Conservation (phyloP, 2,113 vertebrate species). For the Clarias gariepinus region DNA sequence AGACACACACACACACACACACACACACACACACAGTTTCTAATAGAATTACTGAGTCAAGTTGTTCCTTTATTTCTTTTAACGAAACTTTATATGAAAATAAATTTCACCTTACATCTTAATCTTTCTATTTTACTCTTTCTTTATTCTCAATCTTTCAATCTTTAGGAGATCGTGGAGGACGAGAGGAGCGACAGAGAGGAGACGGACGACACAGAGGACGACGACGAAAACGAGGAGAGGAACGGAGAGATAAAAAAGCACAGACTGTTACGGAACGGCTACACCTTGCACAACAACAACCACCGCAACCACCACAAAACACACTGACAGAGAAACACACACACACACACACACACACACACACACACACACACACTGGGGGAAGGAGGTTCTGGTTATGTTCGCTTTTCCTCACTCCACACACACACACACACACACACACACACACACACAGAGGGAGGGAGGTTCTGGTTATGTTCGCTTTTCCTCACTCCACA, state of each 20-base stretch:
- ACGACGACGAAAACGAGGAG: slow-evolving; percentile 77
- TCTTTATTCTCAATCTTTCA: neutral
- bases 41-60: too few species aligned
- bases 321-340: slow-evolving; percentile 60
- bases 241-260: slow-evolving; percentile 63
- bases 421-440: neutral
- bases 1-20: neutral
- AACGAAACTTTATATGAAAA: too few species aligned
- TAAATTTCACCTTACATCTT: too few species aligned
- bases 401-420: neutral
- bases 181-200: slow-evolving; percentile 91
- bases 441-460: slow-evolving; percentile 2
- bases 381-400: neutral
- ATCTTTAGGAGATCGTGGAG: slow-evolving; percentile 76
- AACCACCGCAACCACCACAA: slow-evolving; percentile 86
- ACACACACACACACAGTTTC: neutral
- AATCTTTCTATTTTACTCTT: neutral
- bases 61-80: too few species aligned
- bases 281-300: slow-evolving; percentile 82
- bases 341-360: slow-evolving; percentile 20
- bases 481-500: neutral
- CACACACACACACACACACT: slow-evolving; percentile 36
- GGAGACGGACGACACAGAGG: slow-evolving; percentile 87
- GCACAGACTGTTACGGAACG: slow-evolving; percentile 81
- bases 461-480: neutral